Conservation (phyloP, 2,113 vertebrate genomes). For the Boulengeromyrus knoepffleri region DNA sequence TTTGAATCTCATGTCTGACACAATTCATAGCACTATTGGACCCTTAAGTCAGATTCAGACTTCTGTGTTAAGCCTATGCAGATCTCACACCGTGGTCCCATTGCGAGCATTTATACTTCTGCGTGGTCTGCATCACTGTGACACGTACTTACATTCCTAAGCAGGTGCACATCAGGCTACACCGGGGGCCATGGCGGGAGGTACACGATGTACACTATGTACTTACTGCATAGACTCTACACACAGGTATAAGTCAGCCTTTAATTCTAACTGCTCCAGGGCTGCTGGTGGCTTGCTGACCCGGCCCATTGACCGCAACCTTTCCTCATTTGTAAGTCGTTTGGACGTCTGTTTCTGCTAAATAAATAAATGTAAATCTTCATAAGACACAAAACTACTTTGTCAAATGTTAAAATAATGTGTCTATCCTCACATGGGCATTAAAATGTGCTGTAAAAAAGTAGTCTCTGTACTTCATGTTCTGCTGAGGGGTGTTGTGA, state of each 20-base stretch:
- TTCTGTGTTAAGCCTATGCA: background rate
- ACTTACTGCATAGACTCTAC: background rate
- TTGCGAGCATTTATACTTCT: background rate
- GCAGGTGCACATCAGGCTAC: background rate
- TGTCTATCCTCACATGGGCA: background rate
- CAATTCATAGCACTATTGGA: background rate
- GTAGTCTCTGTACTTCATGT: background rate
- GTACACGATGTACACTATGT: background rate
- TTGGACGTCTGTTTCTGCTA: background rate
- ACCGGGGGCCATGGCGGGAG: background rate
- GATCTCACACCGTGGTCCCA: background rate
- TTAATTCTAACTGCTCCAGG: background rate
- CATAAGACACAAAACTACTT: background rate
- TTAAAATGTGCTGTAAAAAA: background rate
- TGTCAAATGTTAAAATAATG: background rate
- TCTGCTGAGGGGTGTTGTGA: too few relatives aligned
- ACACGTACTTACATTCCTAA: background rate
- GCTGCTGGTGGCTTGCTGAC: background rate
- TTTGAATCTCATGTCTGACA: background rate
- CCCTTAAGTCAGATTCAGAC: background rate
- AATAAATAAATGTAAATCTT: background rate
- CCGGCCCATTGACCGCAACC: background rate
- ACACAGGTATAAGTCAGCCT: background rate
- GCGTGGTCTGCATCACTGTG: background rate
- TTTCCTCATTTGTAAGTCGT: background rate